Evolutionary conservation across 2,888 invertebrate genomes (phyloP), one percentile per base, ranked within the genome.

Genomic region (Phania funesta): DNA sequence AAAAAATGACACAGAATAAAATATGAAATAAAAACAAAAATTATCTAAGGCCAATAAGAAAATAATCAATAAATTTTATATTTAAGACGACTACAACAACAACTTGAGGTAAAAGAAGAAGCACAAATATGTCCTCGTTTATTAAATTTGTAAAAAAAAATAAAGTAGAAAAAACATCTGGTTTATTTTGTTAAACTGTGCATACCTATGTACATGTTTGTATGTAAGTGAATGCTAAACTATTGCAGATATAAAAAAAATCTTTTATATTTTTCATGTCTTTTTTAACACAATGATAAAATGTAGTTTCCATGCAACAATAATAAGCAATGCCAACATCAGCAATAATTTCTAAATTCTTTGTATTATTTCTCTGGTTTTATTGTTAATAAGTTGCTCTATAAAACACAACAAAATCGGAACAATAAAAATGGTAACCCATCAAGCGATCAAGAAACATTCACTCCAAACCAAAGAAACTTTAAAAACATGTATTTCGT

Each of bases 41-140:
- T 22, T 7, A 16, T 67, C n/a, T 54, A 62, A 68, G 54, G 20
- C 68, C 41, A 62, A 46, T 46, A 52, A 24, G 11, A 54, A 46
- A 50, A 48, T 67, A 67, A 75, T 75, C 75, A 58, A 75, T 75
- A 75, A 75, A 56, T 56, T 65, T 7, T 20, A 62, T 62, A 64
- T 64, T 41, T 24, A 65, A 22, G 16, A 35, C 29, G 18, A 18
- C 44, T 16, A 52, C 26, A 62, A 62, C 8, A 67, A 38, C 3
- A 58, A 48, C 7, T 18, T 16, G n/a, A 35, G 18, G 9, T 50
- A 78, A 29, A 46, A 74, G 32, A 8, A 24, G 29, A 58, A 46
- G 4, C 16, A 32, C 24, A 32, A 38, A 41, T 20, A 71, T 78
- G 77, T 44, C 70, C 62, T 64, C 44, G 58, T 77, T 77, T 54